Evolutionary conservation across 1,140 invertebrate species (phyloP), one percentile per base, ranked within the genome.

Genomic region (Linepithema humile): DNA sequence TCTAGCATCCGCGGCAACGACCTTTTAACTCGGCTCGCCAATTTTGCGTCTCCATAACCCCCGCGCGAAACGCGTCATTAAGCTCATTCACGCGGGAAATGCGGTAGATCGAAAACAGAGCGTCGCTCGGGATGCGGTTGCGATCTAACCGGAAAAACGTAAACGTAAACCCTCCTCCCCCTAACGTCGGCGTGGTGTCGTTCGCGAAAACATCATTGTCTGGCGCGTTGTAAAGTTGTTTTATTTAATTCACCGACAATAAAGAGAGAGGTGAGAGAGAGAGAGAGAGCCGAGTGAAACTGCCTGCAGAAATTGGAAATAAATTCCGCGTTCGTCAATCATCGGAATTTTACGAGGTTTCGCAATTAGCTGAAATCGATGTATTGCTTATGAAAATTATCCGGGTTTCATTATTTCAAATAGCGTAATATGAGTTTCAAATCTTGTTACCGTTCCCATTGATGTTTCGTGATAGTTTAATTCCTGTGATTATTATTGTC

Each of bases 11-110:
- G 72, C 82, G 88, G 87, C 84, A 78, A 84, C 84, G 78, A 86
- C 87, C 87, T 88, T n/a, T 89, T 89, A 89, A 89, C 84, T 88
- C 70, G 87, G 65, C 88, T 89, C 88, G 87, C 88, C 88, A 88
- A 89, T 89, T 89, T 88, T 86, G 87, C 88, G 83, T 89, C 87
- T 86, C 87, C 87, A 86, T 86, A 84, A 88, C 80, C 69, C 35
- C 43, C 84, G 62, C 53, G 78, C 83, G 82, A 85, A 85, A 88
- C 83, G 87, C 73, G 72, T 88, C 87, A 85, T 88, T 88, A 88
- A 88, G 86, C 84, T 88, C 86, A 88, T 88, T 88, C 87, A 83
- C 87, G 87, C 77, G 86, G 53, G 72, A 70, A 73, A 88, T 87
- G 77, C 84, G 86, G 72, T 85, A 82, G 83, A 89, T 88, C 86